phyloP scores from a whole-genome alignment of 1,140 invertebrate species.

The Brachionus calyciflorus region DNA sequence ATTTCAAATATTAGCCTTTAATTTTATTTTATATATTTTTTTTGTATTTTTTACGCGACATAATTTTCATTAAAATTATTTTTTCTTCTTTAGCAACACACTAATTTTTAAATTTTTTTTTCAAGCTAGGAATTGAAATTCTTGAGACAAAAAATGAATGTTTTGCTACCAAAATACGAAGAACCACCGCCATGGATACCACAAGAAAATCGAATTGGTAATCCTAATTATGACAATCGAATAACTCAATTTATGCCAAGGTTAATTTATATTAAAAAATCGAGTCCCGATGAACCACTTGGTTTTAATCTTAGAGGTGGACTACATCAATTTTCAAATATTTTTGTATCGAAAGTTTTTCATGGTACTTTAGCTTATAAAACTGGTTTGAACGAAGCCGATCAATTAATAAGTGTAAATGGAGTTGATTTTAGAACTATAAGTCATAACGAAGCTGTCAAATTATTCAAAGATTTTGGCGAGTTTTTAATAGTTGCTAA shows the following conservation, averaged over 20 bases:
- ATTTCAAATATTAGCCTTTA: neutral
- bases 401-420: constrained; percentile 31
- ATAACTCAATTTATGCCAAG: constrained; percentile 42
- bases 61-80: neutral
- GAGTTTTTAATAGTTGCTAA: constrained; percentile 44
- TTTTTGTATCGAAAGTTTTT: constrained; percentile 29
- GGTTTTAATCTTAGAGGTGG: constrained; percentile 33
- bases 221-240: constrained; percentile 37
- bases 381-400: constrained; percentile 28
- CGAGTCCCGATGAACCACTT: constrained; percentile 21
- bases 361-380: constrained; percentile 4
- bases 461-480: constrained; percentile 31
- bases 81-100: too few relatives aligned
- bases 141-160: constrained; percentile 1
- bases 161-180: constrained; percentile 17
- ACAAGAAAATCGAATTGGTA: neutral
- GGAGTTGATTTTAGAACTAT: constrained; percentile 43
- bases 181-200: constrained; percentile 26
- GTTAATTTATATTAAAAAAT: constrained; percentile 40
- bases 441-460: constrained; percentile 22
- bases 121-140: too few relatives aligned
- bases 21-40: neutral
- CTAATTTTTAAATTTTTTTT: too few relatives aligned
- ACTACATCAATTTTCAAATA: constrained; percentile 18
- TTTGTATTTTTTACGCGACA: neutral